Percentiles rank a stretch among this genome's conserved stretches.
These are phyloP conservation scores for Scaptomyza cyrtandrae DNA, from an alignment of 2,888 invertebrate species.

Conservation along the genomic window DNA sequence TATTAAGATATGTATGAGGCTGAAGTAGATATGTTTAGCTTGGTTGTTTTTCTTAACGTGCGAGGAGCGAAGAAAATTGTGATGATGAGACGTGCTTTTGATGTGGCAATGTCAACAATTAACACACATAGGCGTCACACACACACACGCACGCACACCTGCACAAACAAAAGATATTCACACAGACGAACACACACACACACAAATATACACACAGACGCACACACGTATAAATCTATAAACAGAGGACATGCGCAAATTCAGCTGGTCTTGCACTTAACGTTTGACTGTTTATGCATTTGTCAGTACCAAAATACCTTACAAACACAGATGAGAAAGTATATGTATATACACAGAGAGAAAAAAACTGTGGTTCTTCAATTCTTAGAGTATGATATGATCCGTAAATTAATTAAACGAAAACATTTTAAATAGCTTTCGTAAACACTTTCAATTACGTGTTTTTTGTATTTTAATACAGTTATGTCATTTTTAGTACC, in stretches of 20 bases:
- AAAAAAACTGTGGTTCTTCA: neutral
- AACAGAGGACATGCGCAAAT: constrained; percentile 24
- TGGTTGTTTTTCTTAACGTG: neutral
- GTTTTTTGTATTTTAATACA: too few species aligned
- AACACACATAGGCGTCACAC: constrained; percentile 47
- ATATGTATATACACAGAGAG: constrained; percentile 5
- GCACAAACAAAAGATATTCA: constrained; percentile 1
- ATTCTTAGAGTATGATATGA: too few species aligned
- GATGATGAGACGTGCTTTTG: constrained; percentile 57
- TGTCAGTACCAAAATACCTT: constrained; percentile 54
- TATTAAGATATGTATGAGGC: neutral
- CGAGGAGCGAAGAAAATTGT: neutral
- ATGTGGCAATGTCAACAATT: constrained; percentile 64
- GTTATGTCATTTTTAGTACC: neutral
- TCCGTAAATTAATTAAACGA: too few species aligned
- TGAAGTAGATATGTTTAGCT: neutral
- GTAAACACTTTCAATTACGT: too few species aligned
- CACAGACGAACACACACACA: neutral
- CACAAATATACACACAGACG: neutral
- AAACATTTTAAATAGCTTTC: too few species aligned
- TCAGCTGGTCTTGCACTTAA: constrained; percentile 47
- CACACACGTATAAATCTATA: neutral
- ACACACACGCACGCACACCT: constrained; percentile 9
- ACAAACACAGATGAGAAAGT: constrained; percentile 8
- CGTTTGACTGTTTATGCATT: constrained; percentile 59